Evolutionary conservation across 2,797 vertebrate species (phyloP).

Genomic region (Takifugu rubripes): DNA sequence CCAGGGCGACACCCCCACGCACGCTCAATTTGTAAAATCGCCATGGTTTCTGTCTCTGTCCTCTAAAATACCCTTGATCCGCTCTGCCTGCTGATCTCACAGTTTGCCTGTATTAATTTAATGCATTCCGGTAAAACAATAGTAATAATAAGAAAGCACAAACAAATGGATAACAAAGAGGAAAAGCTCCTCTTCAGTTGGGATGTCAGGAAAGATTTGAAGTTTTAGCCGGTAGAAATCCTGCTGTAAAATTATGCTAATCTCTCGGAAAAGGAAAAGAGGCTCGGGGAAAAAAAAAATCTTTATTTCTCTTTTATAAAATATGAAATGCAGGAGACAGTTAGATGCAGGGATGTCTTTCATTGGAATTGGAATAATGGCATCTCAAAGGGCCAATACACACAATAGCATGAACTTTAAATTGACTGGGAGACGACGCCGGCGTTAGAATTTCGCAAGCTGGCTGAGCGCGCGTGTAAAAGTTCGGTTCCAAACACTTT

Average conservation of each 20-base stretch:
- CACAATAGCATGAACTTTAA: constrained; percentile 37
- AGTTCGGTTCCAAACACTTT: constrained; percentile 41
- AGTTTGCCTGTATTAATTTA: constrained; percentile 12
- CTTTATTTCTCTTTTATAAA: constrained; percentile 19
- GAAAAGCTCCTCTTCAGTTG: constrained; percentile 43
- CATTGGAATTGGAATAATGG: constrained; percentile 39
- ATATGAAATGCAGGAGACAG: constrained; percentile 30
- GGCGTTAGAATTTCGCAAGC: constrained; percentile 27
- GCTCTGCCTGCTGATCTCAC: constrained; percentile 13
- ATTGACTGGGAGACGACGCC: not conserved
- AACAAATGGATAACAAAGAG: constrained; percentile 22
- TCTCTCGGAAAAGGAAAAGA: constrained; percentile 58
- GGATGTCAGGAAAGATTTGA: constrained; percentile 64
- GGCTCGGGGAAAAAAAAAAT: constrained; percentile 46
- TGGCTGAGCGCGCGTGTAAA: not conserved
- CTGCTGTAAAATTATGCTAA: constrained; percentile 72
- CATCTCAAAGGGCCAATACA: constrained; percentile 29
- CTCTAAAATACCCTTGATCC: constrained; percentile 9
- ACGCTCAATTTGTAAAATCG: not conserved
- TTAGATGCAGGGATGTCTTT: constrained; percentile 25
- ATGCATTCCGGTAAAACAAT: constrained; percentile 14
- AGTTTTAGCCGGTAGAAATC: constrained; percentile 67
- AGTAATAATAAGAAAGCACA: constrained; percentile 7
- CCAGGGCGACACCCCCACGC: not conserved
- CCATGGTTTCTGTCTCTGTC: constrained; percentile 5